Evolutionary conservation across 92 coral and sea anemone species (phyloP).

Genomic region (Epizoanthus ramosus): DNA sequence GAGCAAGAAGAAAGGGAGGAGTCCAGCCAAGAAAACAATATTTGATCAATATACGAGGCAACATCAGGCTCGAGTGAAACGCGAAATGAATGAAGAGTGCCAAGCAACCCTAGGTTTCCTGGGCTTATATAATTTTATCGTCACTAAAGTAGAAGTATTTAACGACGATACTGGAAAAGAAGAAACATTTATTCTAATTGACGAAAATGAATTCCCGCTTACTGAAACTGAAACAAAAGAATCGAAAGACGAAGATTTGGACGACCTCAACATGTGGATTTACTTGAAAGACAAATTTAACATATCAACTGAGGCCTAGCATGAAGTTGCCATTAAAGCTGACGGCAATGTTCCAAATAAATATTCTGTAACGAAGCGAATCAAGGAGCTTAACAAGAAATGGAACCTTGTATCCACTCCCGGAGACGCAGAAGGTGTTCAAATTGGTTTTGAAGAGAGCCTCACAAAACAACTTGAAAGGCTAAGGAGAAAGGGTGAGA

Average conservation of each 20-base stretch:
- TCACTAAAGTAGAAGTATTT: constrained; percentile 42
- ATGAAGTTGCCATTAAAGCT: constrained; percentile 60
- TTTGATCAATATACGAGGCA: constrained; percentile 37
- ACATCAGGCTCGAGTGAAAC: constrained; percentile 42
- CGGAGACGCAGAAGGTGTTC: constrained; percentile 60
- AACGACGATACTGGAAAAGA: constrained; percentile 29
- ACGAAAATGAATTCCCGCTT: constrained; percentile 29
- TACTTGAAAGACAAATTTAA: constrained; percentile 62
- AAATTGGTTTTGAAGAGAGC: constrained; percentile 48
- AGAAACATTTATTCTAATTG: constrained; percentile 39
- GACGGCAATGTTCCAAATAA: constrained; percentile 46
- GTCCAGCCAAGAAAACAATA: constrained; percentile 47
- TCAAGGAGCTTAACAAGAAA: constrained; percentile 42
- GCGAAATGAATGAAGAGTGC: constrained; percentile 48
- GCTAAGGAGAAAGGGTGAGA: background rate
- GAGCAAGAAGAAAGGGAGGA: constrained; percentile 38
- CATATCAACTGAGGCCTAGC: constrained; percentile 66
- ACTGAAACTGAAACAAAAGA: constrained; percentile 48
- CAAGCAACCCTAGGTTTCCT: constrained; percentile 32
- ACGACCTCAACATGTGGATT: constrained; percentile 56
- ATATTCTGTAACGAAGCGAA: constrained; percentile 31
- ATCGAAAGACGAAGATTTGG: constrained; percentile 42
- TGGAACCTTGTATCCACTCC: constrained; percentile 57
- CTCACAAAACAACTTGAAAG: constrained; percentile 28
- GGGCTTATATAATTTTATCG: constrained; percentile 41